Base-by-base conservation (phyloP, 2,888 invertebrate species). In the Epistrophella euchroma region DNA sequence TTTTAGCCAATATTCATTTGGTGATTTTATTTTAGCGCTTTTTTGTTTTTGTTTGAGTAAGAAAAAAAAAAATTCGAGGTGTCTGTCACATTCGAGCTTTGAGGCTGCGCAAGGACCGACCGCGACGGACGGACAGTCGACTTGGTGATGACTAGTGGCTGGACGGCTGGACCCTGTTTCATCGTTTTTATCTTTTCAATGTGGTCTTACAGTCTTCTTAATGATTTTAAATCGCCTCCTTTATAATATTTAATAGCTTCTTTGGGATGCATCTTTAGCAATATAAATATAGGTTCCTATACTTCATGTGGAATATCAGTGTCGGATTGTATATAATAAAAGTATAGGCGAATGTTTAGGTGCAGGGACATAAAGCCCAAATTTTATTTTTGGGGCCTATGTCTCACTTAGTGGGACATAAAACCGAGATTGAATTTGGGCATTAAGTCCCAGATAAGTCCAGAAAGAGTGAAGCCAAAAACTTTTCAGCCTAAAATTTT, bases 221-320 rank as follows among this genome's bases (percentile, higher is more conserved):
- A 92, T 91, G 91, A 92, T 90, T 91, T 92, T 92, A 91, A 91
- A 91, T 92, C 90, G 91, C 90, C 90, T 91, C 91, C 91, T 92
- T 92, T 86, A 86, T 86, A 86, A 86, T 86, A 86, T 82, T 86
- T 86, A 82, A 82, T 77, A 82, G 86, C 82, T 86, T 86, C 82
- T 78, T 68, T 64, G 43, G 43, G 64, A 64, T 64, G 43, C 64
- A 45, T 43, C 45, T 28, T 13, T 11, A 28, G n/a, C 11, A 35
- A 37, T 2, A 7, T 1, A 32, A 2, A 32, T 32, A 32, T 32
- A 32, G 6, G 0, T n/a, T n/a, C n/a, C n/a, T 58, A 17, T 60
- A 5, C 10, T 22, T 7, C 22, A 3, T 9, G 9, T n/a, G 4
- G 15, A 37, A 2, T 22, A 22, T 13, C 60, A 22, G 60, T 7